Evolutionary conservation across 35 echinoderm and acorn worm genomes (phyloP).

Genomic region (Anneissia japonica): DNA sequence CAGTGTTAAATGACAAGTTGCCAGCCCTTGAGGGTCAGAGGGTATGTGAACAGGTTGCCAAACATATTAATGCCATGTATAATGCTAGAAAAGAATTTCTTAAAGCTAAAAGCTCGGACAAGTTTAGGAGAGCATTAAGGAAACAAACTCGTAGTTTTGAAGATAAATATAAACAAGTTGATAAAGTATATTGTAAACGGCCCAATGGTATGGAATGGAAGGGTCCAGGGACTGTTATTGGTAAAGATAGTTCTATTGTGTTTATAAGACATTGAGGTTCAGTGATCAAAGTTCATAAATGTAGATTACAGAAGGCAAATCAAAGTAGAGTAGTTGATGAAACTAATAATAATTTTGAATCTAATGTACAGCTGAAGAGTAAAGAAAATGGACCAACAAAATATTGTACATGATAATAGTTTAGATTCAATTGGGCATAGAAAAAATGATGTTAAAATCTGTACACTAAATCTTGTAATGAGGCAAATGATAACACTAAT

Average conservation of each 20-base stretch:
- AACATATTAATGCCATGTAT: conserved; percentile 20
- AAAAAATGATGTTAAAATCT: not conserved
- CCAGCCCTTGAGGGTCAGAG: conserved; percentile 16
- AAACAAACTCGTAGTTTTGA: conserved; percentile 3
- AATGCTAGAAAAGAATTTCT: not conserved
- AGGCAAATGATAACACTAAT: not conserved
- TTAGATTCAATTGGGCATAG: too few species aligned
- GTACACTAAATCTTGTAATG: not conserved
- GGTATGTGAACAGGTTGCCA: not conserved
- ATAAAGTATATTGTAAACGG: conserved; percentile 21
- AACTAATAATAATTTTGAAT: too few species aligned
- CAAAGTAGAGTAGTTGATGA: too few species aligned
- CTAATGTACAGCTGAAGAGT: too few species aligned
- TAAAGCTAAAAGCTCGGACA: conserved; percentile 22
- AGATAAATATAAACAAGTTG: conserved; percentile 7
- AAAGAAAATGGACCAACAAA: too few species aligned
- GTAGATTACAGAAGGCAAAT: not conserved
- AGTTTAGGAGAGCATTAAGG: conserved; percentile 15
- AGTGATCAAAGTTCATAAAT: conserved; percentile 1
- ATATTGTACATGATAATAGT: too few species aligned
- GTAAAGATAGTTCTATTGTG: not conserved
- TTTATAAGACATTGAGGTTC: conserved; percentile 22
- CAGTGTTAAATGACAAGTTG: not conserved
- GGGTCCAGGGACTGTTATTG: conserved; percentile 7
- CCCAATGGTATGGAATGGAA: not conserved